phyloP scores from a whole-genome alignment of 2,797 vertebrate genomes.

The Ctenopoma multispine region DNA sequence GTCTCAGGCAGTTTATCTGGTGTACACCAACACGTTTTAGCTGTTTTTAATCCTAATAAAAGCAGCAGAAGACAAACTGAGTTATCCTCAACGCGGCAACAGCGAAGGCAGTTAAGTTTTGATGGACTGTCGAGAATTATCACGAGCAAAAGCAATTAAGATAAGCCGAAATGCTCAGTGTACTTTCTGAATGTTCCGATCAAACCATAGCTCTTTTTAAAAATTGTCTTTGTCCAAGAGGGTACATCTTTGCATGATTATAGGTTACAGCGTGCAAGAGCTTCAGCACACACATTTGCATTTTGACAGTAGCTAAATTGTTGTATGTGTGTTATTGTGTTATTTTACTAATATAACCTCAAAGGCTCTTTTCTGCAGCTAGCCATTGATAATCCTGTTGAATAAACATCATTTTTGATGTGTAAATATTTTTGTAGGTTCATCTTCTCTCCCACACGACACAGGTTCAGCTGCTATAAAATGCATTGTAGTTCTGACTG shows the following conservation, averaged over 20 bases:
- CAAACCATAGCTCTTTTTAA: slow-evolving; percentile 33
- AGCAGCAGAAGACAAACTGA: slow-evolving; percentile 46
- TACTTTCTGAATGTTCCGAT: slow-evolving; percentile 33
- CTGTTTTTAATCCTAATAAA: slow-evolving; percentile 33
- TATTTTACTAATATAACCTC: slow-evolving; percentile 58
- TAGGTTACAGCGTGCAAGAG: slow-evolving; percentile 21
- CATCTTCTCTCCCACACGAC: slow-evolving; percentile 53
- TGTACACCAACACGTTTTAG: slow-evolving; percentile 11
- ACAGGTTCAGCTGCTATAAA: slow-evolving; percentile 58
- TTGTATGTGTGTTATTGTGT: too few relatives aligned
- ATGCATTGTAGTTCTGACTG: slow-evolving; percentile 56
- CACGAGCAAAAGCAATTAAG: slow-evolving; percentile 62
- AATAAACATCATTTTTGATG: slow-evolving; percentile 66
- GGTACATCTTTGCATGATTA: slow-evolving; percentile 34
- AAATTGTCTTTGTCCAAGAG: slow-evolving; percentile 33
- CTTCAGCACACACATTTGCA: slow-evolving; percentile 31
- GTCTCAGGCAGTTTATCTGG: slow-evolving; percentile 33
- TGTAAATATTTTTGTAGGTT: slow-evolving; percentile 65
- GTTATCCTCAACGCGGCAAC: slow-evolving; percentile 26
- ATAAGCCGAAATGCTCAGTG: slow-evolving; percentile 49
- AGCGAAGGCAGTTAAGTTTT: slow-evolving; percentile 45
- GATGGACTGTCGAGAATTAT: slow-evolving; percentile 49
- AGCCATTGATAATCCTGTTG: slow-evolving; percentile 69
- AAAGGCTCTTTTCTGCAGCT: slow-evolving; percentile 44
- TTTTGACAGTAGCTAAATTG: slow-evolving; percentile 47